Evolutionary conservation across 2,113 vertebrate genomes (phyloP), one percentile per base, ranked within the genome.

Genomic region (Trogon melanurus): DNA sequence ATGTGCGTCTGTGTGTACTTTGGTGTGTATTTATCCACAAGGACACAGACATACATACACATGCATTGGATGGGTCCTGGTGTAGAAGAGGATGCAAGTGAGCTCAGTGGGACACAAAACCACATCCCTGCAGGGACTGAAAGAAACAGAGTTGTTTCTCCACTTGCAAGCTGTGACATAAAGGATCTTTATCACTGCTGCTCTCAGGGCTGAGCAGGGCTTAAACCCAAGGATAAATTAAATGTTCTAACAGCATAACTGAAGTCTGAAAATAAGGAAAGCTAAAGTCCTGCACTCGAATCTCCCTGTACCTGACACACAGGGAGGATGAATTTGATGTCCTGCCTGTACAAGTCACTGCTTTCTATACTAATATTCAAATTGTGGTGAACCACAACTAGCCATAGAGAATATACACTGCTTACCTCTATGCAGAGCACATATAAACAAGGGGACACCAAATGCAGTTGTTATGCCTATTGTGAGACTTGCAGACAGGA

Each of bases 391-490:
- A 61, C 23, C 32, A 70, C 56, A 53, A n/a, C 13, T 5, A 84
- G n/a, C 4, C 47, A 51, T 0, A 32, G 38, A 38, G 27, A 29
- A 44, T 48, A 65, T 80, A 29, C 26, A 8, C 48, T 60, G 22
- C 23, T 75, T 38, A 30, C 17, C 36, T 65, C 41, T 70, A 1
- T 56, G 47, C 41, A 57, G 34, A 54, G 69, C 27, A 70, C 22
- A 3, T 26, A 25, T 3, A 32, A 85, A 47, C 36, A 61, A 15
- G 25, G 0, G 58, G 36, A 58, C 53, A 60, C 2, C 22, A 51
- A 56, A 23, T 12, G 27, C 67, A 64, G n/a, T 10, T 0, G 0
- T 23, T 2, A 0, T 15, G 18, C 18, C 22, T 58, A 0, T 4
- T 29, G 48, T 41, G 58, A 12, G 36, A 56, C 18, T n/a, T 36